Conservation (phyloP, 2,797 vertebrate genomes). For the Hydrolagus colliei region DNA sequence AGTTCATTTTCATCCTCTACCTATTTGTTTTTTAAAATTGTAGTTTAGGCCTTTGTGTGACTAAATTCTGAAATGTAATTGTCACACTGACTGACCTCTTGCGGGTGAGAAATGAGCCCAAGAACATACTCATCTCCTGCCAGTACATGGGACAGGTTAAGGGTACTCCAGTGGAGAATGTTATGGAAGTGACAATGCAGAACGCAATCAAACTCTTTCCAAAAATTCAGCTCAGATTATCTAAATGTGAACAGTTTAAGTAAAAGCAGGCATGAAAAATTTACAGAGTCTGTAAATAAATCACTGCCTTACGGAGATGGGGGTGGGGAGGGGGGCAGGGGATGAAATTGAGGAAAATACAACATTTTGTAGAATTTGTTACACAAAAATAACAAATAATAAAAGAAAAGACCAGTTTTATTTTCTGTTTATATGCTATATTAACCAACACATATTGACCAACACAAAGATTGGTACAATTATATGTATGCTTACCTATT, state of each 20-base stretch:
- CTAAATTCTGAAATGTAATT: not conserved
- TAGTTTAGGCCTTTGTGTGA: not conserved
- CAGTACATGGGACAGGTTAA: conserved; percentile 45
- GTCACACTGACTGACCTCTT: not conserved
- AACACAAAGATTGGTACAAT: too few species aligned
- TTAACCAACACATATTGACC: too few species aligned
- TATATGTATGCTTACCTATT: too few species aligned
- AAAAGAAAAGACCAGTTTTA: too few species aligned
- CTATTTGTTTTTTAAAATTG: not conserved
- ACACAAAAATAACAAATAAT: too few species aligned
- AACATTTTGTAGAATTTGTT: not conserved
- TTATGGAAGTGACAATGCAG: conserved; percentile 42
- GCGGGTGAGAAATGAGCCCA: conserved; percentile 49
- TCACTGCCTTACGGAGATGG: not conserved
- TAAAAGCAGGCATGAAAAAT: not conserved
- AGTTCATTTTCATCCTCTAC: not conserved
- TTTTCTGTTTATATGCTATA: too few species aligned
- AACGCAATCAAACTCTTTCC: conserved; percentile 50
- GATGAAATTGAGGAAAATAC: not conserved
- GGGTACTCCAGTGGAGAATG: conserved; percentile 41
- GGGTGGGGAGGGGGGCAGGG: not conserved
- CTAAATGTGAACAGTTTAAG: not conserved
- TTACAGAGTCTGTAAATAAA: not conserved
- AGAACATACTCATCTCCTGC: conserved; percentile 43
- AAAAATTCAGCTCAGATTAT: conserved; percentile 35